A percentile compares a stretch with the other conserved stretches of the same genome.
Evolutionary conservation across 2,888 invertebrate species (phyloP).

Genomic region (Cataglyphis cursor): DNA sequence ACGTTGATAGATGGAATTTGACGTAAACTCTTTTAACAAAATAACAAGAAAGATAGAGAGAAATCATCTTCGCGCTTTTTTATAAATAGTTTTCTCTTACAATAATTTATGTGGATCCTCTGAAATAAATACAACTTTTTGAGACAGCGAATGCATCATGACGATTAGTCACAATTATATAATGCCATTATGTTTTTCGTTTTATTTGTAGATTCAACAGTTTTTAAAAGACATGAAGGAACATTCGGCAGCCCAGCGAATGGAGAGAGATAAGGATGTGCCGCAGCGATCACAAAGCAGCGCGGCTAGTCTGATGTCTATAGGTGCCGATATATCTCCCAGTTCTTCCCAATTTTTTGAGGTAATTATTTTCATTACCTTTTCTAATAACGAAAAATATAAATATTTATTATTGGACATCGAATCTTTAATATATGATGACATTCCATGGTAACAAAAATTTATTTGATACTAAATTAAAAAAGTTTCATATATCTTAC

Average conservation of each 20-base stretch:
- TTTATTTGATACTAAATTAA: background rate
- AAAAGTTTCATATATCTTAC: background rate
- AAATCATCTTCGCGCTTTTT: background rate
- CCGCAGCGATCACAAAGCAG: conserved; percentile 88
- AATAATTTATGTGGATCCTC: background rate
- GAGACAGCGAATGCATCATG: background rate
- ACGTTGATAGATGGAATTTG: background rate
- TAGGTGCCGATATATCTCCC: conserved; percentile 93
- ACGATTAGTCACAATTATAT: conserved; percentile 10
- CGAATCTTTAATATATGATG: background rate
- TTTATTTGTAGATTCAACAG: conserved; percentile 82
- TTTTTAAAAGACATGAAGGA: conserved; percentile 86
- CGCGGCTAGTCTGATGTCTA: conserved; percentile 90
- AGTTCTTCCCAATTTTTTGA: conserved; percentile 96
- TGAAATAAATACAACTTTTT: conserved; percentile 8
- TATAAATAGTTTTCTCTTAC: conserved; percentile 1
- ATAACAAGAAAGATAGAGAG: background rate
- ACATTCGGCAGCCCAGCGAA: conserved; percentile 82
- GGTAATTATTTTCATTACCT: conserved; percentile 86
- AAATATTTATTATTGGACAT: background rate
- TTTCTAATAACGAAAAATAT: background rate
- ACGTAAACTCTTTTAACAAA: background rate
- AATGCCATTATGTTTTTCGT: background rate
- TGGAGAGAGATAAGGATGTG: conserved; percentile 80
- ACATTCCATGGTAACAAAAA: background rate